A percentile compares a stretch with the other conserved stretches of the same genome.
These are phyloP conservation scores for Lithophane socia DNA, from an alignment of 2,888 invertebrate species.

Conservation along the genomic window DNA sequence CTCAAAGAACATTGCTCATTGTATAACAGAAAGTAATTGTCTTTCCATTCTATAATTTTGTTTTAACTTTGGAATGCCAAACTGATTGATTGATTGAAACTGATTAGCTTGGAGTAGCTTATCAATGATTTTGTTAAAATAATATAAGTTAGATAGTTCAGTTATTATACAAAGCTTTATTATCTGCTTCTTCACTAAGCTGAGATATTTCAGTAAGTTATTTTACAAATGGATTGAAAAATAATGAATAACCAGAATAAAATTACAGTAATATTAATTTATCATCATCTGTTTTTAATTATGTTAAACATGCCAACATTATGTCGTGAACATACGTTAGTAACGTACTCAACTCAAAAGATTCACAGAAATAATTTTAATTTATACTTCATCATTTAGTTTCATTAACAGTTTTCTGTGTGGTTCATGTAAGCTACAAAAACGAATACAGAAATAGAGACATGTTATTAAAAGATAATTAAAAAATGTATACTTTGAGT, in stretches of 20 bases:
- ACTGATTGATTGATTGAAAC: background rate
- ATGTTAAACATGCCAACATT: background rate
- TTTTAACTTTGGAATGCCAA: background rate
- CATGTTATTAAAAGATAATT: constrained; percentile 6
- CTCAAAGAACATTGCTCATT: background rate
- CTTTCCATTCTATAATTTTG: too few species aligned
- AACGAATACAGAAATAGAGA: background rate
- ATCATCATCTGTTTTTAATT: constrained; percentile 2
- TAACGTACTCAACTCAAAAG: background rate
- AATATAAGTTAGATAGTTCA: too few species aligned
- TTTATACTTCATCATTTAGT: constrained; percentile 3
- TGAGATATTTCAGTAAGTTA: background rate
- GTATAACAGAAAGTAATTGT: background rate
- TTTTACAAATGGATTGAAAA: background rate
- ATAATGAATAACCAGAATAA: background rate
- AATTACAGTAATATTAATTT: background rate
- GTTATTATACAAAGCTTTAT: too few species aligned
- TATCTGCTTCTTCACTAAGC: background rate
- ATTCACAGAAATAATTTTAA: constrained; percentile 1
- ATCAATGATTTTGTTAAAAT: too few species aligned
- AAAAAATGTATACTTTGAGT: background rate
- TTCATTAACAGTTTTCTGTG: background rate
- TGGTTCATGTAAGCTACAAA: background rate
- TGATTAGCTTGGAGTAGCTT: background rate
- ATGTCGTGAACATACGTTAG: background rate